Evolutionary conservation across 2,113 vertebrate species (phyloP).

Genomic region (Syngnathus scovelli): DNA sequence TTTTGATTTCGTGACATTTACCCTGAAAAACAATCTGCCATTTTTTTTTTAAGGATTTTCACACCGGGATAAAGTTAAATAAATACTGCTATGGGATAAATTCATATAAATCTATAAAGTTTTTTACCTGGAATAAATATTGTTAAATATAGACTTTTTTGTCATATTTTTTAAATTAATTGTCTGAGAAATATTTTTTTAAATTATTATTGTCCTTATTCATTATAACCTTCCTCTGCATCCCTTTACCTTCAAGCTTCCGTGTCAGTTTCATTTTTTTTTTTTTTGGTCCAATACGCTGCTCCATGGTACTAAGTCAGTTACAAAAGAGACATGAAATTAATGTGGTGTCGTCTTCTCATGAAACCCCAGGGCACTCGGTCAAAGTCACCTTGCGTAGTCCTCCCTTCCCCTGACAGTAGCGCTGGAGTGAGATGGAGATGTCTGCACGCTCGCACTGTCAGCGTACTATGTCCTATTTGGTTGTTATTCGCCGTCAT

Average conservation of each 20-base stretch:
- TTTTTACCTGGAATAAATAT: no score
- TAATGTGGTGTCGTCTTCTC: conserved; percentile 70
- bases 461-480: conserved; percentile 52
- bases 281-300: conserved; percentile 7
- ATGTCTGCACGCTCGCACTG: conserved; percentile 59
- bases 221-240: conserved; percentile 24
- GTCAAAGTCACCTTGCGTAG: conserved; percentile 74
- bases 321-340: conserved; percentile 67
- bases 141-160: no score
- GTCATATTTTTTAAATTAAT: no score
- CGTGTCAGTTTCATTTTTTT: conserved; percentile 26
- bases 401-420: conserved; percentile 66
- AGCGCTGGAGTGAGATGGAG: conserved; percentile 62
- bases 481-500: conserved; percentile 46
- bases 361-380: conserved; percentile 67
- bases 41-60: no score
- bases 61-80: no score
- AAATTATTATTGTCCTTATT: no score
- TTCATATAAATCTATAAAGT: no score
- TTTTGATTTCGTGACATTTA: no score
- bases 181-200: no score
- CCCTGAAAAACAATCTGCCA: no score
- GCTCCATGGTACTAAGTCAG: conserved; percentile 55
- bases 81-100: no score
- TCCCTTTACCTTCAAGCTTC: conserved; percentile 35